A percentile compares a stretch with the other conserved stretches of the same genome.
Conservation (phyloP, 2,113 vertebrate species). For the Hippocampus guttulatus region DNA sequence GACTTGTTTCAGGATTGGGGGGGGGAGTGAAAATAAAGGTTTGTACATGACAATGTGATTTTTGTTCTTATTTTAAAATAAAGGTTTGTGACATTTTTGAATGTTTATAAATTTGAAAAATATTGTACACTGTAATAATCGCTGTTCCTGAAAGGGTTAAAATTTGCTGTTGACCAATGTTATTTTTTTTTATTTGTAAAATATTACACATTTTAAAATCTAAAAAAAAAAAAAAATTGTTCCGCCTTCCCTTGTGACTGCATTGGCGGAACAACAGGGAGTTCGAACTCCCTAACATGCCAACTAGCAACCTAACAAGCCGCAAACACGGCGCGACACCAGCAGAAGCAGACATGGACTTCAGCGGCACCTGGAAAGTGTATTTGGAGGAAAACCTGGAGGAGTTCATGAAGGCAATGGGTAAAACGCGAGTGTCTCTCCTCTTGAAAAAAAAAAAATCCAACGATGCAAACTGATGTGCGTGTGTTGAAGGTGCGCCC, state of each 20-base stretch:
- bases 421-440: conserved; percentile 56
- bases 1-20: neutral
- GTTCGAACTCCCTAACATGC: conserved; percentile 46
- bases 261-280: conserved; percentile 57
- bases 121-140: no score
- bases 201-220: neutral
- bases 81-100: neutral
- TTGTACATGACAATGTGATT: neutral
- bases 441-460: neutral
- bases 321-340: neutral
- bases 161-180: no score
- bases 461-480: rapidly evolving
- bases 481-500: conserved; percentile 63
- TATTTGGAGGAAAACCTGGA: conserved; percentile 78
- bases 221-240: no score
- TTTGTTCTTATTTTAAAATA: neutral
- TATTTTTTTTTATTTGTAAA: neutral
- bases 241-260: neutral
- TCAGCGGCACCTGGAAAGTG: conserved; percentile 78
- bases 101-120: neutral
- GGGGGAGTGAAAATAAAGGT: neutral
- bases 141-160: no score
- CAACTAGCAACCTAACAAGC: conserved; percentile 40
- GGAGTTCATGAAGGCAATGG: conserved; percentile 72
- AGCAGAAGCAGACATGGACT: conserved; percentile 67